Conservation (phyloP, 2,797 vertebrate species). For the Chloroceryle inda region DNA sequence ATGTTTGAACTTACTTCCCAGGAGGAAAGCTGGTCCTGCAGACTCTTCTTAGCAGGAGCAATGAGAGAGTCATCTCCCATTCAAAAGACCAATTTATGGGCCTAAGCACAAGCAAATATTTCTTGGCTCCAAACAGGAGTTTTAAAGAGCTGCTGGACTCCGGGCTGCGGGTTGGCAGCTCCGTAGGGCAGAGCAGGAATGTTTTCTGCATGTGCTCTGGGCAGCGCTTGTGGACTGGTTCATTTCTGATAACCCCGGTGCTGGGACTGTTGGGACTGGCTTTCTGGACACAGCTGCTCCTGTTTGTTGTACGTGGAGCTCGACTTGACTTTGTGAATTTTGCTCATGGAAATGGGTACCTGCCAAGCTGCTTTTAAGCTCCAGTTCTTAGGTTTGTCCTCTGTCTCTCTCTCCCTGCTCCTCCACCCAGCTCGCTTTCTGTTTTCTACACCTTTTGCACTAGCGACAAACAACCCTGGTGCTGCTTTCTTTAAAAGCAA, state of each 20-base stretch:
- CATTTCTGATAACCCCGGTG: neutral
- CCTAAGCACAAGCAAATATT: neutral
- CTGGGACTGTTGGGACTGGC: neutral
- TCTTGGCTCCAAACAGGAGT: neutral
- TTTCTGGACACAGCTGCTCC: neutral
- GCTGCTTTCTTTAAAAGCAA: neutral
- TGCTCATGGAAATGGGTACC: neutral
- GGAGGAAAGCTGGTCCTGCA: neutral
- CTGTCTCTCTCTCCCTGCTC: neutral
- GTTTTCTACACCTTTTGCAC: neutral
- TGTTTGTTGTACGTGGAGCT: neutral
- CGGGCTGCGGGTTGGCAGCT: neutral
- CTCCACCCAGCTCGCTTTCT: neutral
- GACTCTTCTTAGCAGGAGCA: neutral
- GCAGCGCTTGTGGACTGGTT: neutral
- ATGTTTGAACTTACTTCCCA: slow-evolving; percentile 20
- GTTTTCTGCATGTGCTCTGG: neutral
- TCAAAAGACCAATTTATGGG: neutral
- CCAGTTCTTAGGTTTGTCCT: neutral
- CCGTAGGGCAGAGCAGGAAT: neutral
- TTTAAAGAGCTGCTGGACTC: neutral
- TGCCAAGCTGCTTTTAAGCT: neutral
- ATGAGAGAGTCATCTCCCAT: neutral
- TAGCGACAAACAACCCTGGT: neutral
- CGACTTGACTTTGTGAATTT: neutral